These are phyloP conservation scores for Apamea monoglypha DNA, from an alignment of 2,888 invertebrate genomes.

Conservation along the genomic window DNA sequence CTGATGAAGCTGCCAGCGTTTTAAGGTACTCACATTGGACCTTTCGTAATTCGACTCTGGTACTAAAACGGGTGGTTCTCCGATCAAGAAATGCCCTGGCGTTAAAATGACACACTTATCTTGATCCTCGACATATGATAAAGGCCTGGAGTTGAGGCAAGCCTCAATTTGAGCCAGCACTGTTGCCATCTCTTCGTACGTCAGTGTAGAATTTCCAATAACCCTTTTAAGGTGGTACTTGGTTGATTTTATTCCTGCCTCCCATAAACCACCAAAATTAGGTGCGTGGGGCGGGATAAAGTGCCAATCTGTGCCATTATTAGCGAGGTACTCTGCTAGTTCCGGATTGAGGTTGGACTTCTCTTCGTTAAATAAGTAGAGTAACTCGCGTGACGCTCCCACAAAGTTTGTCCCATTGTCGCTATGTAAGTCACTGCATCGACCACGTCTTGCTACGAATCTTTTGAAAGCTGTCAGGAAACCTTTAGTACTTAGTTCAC, in stretches of 20 bases:
- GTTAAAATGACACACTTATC: background rate
- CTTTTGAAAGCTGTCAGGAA: background rate
- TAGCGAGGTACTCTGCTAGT: background rate
- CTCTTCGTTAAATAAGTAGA: background rate
- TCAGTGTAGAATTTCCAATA: background rate
- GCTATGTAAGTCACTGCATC: background rate
- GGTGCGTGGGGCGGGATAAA: background rate
- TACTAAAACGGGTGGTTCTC: background rate
- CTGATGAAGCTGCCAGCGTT: constrained; percentile 1
- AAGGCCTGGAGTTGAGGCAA: no score
- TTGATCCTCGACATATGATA: no score
- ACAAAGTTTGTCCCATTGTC: constrained; percentile 10
- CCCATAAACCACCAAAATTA: background rate
- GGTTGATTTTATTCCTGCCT: no score
- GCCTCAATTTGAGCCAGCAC: background rate
- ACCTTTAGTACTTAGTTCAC: background rate
- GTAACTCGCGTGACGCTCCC: background rate
- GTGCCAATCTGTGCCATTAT: background rate
- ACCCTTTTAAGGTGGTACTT: background rate
- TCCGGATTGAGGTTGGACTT: background rate
- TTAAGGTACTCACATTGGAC: background rate
- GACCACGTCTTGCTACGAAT: background rate
- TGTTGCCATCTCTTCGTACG: background rate
- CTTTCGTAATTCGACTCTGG: background rate
- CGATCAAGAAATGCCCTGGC: background rate